These are phyloP conservation scores for Varanus salvator DNA, from an alignment of 2,113 vertebrate species.

Conservation along the genomic window DNA sequence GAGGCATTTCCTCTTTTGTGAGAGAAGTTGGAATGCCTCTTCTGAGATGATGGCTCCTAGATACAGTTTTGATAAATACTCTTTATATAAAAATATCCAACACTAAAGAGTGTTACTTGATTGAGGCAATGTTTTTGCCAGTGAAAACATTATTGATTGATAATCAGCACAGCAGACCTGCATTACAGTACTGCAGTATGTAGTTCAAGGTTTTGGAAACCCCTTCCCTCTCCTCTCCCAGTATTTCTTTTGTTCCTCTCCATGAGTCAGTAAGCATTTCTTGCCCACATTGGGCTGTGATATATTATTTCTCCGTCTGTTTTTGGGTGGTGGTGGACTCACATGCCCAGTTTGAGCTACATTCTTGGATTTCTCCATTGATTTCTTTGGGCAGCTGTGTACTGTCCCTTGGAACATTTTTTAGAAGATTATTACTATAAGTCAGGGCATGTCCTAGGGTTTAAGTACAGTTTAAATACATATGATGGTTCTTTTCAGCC, in stretches of 20 bases:
- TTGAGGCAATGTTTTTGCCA: not conserved
- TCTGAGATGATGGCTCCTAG: not conserved
- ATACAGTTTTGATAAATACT: not conserved
- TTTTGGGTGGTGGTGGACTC: not conserved
- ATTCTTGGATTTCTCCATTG: not conserved
- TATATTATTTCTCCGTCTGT: not conserved
- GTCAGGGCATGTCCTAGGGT: not conserved
- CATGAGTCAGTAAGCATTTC: not conserved
- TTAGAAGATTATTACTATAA: not conserved
- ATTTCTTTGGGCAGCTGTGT: not conserved
- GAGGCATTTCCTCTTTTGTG: not conserved
- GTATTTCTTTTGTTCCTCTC: not conserved
- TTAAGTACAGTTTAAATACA: too few species aligned
- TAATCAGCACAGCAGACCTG: not conserved
- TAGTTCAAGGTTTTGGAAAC: not conserved
- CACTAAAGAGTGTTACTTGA: not conserved
- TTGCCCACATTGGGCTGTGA: not conserved
- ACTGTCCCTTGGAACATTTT: not conserved
- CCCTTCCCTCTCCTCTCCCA: too few species aligned
- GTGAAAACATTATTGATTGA: not conserved
- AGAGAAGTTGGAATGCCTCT: not conserved
- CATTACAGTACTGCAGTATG: not conserved
- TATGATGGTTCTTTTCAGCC: too few species aligned
- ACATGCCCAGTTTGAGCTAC: not conserved
- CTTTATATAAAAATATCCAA: not conserved